A percentile compares a stretch with the other conserved stretches of the same genome.
Conservation (phyloP, 2,797 vertebrate species). For the Thamnophis elegans region DNA sequence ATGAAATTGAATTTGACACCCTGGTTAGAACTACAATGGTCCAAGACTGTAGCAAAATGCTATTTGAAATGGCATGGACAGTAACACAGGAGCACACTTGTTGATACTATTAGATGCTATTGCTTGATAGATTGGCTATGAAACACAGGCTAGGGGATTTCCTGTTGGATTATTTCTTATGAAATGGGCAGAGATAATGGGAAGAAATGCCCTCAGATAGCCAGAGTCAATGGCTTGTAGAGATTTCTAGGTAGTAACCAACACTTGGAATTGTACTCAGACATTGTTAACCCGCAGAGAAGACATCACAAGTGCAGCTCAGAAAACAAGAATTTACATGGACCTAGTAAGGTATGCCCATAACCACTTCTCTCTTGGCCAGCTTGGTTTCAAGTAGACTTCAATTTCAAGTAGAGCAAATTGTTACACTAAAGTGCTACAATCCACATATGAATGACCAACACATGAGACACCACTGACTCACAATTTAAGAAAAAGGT, state of each 20-base stretch:
- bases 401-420: no score
- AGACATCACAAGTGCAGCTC: neutral
- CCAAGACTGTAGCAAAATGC: neutral
- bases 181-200: neutral
- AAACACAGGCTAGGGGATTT: neutral
- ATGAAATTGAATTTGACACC: no score
- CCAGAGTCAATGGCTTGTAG: neutral
- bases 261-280: neutral
- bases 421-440: neutral
- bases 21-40: no score
- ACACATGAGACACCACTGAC: no score
- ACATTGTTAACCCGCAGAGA: neutral
- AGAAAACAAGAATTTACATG: no score
- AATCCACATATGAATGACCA: neutral
- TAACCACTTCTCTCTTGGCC: no score
- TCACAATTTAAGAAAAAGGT: no score
- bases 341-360: no score
- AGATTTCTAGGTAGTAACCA: neutral
- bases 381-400: no score
- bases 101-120: neutral
- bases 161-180: neutral
- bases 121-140: neutral
- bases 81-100: neutral
- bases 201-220: neutral
- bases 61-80: neutral